Conservation (phyloP, 2,113 vertebrate genomes). For the Eidolon helvum region DNA sequence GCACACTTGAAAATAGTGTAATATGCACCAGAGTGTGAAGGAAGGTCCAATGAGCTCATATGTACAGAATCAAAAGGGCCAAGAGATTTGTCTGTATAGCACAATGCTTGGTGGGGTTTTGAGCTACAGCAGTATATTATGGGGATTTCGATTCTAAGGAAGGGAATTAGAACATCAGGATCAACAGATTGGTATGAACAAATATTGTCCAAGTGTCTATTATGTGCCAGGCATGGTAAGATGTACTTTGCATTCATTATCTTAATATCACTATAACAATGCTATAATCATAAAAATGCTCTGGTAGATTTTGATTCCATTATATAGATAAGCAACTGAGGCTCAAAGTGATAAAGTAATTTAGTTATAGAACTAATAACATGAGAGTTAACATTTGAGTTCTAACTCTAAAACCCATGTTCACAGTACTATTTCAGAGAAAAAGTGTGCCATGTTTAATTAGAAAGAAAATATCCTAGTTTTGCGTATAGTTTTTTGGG, state of each 20-base stretch:
- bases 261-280: background rate
- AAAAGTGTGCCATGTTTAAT: background rate
- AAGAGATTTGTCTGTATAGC: background rate
- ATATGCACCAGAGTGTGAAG: background rate
- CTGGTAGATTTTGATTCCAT: background rate
- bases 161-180: background rate
- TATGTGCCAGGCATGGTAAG: background rate
- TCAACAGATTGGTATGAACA: background rate
- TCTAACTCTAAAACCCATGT: background rate
- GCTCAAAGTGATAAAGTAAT: background rate
- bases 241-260: background rate
- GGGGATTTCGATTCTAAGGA: background rate
- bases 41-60: background rate
- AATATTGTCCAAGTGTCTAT: background rate
- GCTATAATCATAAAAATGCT: background rate
- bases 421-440: background rate
- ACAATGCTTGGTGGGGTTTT: background rate
- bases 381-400: background rate
- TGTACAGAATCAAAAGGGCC: background rate
- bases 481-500: background rate
- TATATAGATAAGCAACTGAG: background rate
- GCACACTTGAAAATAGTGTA: background rate
- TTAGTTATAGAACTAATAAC: background rate
- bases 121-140: background rate
- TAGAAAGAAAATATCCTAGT: conserved; percentile 5